A percentile compares a stretch with the other conserved stretches of the same genome.
phyloP scores from a whole-genome alignment of 2,113 vertebrate genomes.

The Corydoras sp. region DNA sequence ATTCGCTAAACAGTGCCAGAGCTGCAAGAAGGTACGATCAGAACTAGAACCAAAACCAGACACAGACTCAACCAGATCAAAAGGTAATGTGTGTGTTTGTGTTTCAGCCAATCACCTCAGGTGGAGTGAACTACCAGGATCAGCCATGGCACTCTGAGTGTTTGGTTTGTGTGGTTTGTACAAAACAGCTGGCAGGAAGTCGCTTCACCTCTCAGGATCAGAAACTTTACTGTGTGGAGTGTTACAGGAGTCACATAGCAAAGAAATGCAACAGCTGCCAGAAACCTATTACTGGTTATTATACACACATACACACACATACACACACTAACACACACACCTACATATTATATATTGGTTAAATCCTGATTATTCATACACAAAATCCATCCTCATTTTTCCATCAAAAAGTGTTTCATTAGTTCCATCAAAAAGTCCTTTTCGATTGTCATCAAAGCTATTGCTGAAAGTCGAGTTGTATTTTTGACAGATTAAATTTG shows the following conservation, averaged over 20 bases:
- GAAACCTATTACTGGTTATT: conserved; percentile 88
- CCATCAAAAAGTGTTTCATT: too few species aligned
- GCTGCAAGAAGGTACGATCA: conserved; percentile 82
- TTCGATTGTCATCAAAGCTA: too few species aligned
- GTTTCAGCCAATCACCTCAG: conserved; percentile 82
- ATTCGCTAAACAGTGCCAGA: conserved; percentile 86
- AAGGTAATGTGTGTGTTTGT: conserved; percentile 5
- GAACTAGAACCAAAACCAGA: neutral
- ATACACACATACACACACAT: conserved; percentile 13
- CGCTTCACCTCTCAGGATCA: conserved; percentile 92
- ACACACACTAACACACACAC: neutral
- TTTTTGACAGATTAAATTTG: too few species aligned
- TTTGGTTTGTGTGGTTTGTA: conserved; percentile 87
- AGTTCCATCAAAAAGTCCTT: too few species aligned
- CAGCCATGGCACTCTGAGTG: conserved; percentile 92
- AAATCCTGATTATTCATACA: too few species aligned
- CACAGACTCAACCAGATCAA: neutral
- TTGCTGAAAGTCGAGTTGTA: too few species aligned
- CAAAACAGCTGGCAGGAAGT: conserved; percentile 79
- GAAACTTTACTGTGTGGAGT: conserved; percentile 86
- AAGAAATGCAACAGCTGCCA: conserved; percentile 91
- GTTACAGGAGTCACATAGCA: conserved; percentile 90
- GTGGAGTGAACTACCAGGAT: conserved; percentile 93
- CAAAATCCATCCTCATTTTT: too few species aligned
- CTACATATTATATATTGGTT: neutral